phyloP scores from a whole-genome alignment of 37 sponge, comb jelly and placozoan genomes.

The Spongia lamella region DNA sequence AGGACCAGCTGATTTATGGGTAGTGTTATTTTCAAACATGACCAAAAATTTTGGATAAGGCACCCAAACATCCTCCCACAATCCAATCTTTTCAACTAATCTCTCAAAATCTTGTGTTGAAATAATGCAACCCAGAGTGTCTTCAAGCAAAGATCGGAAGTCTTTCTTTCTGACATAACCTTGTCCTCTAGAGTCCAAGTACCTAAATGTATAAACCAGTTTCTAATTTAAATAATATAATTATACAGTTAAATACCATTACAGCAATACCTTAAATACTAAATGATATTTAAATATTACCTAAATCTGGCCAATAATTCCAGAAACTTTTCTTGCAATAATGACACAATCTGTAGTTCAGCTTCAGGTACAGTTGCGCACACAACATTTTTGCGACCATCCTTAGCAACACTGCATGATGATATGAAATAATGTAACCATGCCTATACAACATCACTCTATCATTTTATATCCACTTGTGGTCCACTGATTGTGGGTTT shows the following conservation, averaged over 20 bases:
- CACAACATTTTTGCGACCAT: neutral
- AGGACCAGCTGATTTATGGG: neutral
- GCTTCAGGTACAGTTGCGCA: constrained; percentile 45
- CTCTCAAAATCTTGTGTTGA: neutral
- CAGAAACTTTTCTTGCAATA: constrained; percentile 52
- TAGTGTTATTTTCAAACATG: constrained; percentile 34
- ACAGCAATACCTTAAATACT: no score
- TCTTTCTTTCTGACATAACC: constrained; percentile 30
- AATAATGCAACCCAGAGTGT: neutral
- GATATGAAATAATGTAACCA: no score
- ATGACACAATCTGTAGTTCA: constrained; percentile 22
- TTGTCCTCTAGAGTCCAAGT: constrained; percentile 24
- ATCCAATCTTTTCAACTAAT: neutral
- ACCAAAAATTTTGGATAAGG: constrained; percentile 55
- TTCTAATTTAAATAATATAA: no score
- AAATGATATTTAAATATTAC: no score
- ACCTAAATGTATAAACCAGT: neutral
- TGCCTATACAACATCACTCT: no score
- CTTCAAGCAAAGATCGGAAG: constrained; percentile 29
- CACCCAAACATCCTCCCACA: constrained; percentile 11
- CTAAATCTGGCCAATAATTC: constrained; percentile 31
- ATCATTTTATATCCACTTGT: no score
- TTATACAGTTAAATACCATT: no score
- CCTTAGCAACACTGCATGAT: no score
- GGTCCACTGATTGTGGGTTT: no score